Evolutionary conservation across 2,888 invertebrate species (phyloP).

Genomic region (Lucinisca nassula): DNA sequence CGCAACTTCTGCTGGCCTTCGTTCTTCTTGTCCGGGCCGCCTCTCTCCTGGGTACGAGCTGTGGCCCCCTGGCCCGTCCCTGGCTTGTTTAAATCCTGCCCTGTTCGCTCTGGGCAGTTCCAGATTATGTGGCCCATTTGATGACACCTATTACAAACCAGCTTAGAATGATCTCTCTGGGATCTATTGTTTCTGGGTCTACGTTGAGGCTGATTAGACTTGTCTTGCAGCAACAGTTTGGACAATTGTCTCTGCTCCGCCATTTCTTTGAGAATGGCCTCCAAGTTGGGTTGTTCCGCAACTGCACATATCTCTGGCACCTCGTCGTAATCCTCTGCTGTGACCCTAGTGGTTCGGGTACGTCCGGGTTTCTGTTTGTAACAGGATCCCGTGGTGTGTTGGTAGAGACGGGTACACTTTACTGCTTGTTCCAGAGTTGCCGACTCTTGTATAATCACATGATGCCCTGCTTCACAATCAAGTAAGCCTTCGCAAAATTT

Average conservation of each 20-base stretch:
- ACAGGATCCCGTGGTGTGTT: not conserved
- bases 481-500: not conserved
- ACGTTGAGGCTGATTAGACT: not conserved
- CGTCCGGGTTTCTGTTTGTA: not conserved
- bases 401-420: not conserved
- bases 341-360: not conserved
- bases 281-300: not conserved
- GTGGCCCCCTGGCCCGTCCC: not conserved
- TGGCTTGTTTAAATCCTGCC: not conserved
- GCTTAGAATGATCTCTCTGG: not conserved
- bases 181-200: not conserved
- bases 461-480: not conserved
- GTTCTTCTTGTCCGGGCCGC: not conserved
- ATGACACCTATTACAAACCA: not conserved
- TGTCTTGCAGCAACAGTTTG: not conserved
- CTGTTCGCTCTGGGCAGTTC: not conserved
- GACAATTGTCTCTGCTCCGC: not conserved
- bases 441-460: not conserved
- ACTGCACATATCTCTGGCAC: not conserved
- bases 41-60: not conserved
- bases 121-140: not conserved
- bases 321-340: not conserved
- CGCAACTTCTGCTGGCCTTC: not conserved
- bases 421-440: not conserved
- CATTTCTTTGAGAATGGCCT: not conserved